These are phyloP conservation scores for Resseliella maxima DNA, from an alignment of 2,888 invertebrate species.

Conservation along the genomic window DNA sequence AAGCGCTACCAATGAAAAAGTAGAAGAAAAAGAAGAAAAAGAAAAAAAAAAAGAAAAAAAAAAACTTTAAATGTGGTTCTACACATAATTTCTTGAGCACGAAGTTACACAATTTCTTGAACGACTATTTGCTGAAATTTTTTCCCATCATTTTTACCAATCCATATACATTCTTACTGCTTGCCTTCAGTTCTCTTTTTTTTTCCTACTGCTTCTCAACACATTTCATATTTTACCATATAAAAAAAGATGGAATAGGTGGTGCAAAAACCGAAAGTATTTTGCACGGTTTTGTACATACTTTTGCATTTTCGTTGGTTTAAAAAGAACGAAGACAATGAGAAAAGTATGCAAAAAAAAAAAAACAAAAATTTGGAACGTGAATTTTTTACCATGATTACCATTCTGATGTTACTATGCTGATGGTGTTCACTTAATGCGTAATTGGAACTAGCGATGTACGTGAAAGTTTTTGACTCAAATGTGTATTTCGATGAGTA, in stretches of 20 bases:
- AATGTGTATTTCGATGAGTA: slow-evolving; percentile 15
- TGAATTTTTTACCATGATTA: neutral
- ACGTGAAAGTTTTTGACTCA: neutral
- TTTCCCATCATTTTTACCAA: neutral
- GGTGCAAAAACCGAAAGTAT: neutral
- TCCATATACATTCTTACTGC: neutral
- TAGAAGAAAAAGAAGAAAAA: no score
- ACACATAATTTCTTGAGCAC: neutral
- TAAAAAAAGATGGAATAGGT: neutral
- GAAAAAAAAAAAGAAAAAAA: no score
- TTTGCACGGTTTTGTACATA: no score
- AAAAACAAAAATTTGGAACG: neutral
- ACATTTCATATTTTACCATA: neutral
- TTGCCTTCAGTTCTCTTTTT: neutral
- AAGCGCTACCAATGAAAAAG: neutral
- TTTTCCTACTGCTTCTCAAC: neutral
- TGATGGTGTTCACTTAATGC: slow-evolving; percentile 14
- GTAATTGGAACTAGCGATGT: slow-evolving; percentile 7
- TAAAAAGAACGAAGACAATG: no score
- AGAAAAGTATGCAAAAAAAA: neutral
- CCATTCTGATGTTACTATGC: neutral
- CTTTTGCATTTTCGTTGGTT: no score
- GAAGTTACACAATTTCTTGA: no score
- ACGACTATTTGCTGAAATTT: neutral
- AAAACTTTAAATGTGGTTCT: neutral